Evolutionary conservation across 2,797 vertebrate species (phyloP), one percentile per base, ranked within the genome.

Genomic region (Spondyliosoma cantharus): DNA sequence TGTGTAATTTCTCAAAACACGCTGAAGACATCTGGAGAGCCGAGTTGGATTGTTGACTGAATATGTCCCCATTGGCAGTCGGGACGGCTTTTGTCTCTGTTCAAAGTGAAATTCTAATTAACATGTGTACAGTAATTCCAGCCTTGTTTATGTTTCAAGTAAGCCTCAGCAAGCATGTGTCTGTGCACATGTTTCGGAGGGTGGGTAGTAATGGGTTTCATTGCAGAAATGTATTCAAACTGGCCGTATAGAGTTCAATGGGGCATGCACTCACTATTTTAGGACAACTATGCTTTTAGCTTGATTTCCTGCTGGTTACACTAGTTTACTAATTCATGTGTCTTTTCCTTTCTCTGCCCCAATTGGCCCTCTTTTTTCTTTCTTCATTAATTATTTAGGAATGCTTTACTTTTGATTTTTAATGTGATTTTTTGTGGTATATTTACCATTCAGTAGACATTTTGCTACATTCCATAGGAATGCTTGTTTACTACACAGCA

Each of bases 311-410:
- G 76, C 71, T 88, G 83, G 58, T 73, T 74, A 81, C 66, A 79
- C 46, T 52, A 59, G 75, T 76, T 92, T 84, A 91, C 74, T 89
- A 83, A 86, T 89, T 90, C 78, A 89, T 90, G 79, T 37, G 14
- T 68, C 37, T 75, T 82, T 79, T 67, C 43, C 27, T 63, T 73
- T 80, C 75, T 62, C 49, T 76, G 66, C 80, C 67, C 71, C 67
- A 86, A 66, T 83, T 83, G 52, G 56, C 43, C 37, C 32, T 61
- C 48, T 76, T 68, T 81, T 24, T 54, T 19, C 52, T 53, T 69
- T 46, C 19, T 53, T 22, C 12, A 54, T 88, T 15, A 63, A 77
- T 76, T 80, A 83, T 90, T 90, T 29, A 88, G 59, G n/a, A 32
- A 59, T 20, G 22, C 46, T 76, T 84, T 64, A 68, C 49, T 77